Evolutionary conservation across 1,140 invertebrate genomes (phyloP).

Genomic region (Drosophila ercepeae): DNA sequence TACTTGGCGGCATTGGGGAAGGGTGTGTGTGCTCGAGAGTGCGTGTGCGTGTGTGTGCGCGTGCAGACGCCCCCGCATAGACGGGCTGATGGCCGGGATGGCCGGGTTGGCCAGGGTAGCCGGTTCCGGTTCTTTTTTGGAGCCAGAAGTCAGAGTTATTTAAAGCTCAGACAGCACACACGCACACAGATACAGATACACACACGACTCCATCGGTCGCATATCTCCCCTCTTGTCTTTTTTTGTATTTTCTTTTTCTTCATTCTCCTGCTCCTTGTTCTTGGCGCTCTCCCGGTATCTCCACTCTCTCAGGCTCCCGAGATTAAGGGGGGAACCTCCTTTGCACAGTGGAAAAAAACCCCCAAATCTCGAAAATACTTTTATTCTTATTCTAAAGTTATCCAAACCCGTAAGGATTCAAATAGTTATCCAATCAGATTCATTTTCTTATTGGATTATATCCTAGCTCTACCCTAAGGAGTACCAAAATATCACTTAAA

Average conservation of each 20-base stretch:
- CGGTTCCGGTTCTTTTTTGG: slow-evolving; percentile 1
- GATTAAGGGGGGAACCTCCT: neutral
- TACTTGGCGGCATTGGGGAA: neutral
- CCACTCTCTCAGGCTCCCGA: slow-evolving; percentile 3
- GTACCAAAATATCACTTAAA: no score
- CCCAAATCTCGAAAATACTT: no score
- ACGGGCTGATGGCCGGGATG: neutral
- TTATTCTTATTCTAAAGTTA: no score
- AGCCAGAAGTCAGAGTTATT: slow-evolving; percentile 60
- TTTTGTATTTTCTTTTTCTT: neutral
- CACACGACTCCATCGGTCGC: slow-evolving; percentile 31
- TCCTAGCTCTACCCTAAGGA: no score
- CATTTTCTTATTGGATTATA: no score
- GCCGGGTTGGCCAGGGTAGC: neutral
- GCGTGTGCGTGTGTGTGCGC: neutral
- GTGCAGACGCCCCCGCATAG: neutral
- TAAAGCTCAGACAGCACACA: slow-evolving; percentile 51
- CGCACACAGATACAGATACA: slow-evolving; percentile 14
- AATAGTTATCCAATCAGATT: no score
- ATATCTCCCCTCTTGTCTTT: neutral
- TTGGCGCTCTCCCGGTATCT: slow-evolving; percentile 4
- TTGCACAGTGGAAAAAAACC: neutral
- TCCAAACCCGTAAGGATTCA: no score
- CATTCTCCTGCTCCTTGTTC: slow-evolving; percentile 2
- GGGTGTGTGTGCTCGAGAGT: neutral